Conservation (phyloP, 2,888 invertebrate species). For the Drosophila colorata region DNA sequence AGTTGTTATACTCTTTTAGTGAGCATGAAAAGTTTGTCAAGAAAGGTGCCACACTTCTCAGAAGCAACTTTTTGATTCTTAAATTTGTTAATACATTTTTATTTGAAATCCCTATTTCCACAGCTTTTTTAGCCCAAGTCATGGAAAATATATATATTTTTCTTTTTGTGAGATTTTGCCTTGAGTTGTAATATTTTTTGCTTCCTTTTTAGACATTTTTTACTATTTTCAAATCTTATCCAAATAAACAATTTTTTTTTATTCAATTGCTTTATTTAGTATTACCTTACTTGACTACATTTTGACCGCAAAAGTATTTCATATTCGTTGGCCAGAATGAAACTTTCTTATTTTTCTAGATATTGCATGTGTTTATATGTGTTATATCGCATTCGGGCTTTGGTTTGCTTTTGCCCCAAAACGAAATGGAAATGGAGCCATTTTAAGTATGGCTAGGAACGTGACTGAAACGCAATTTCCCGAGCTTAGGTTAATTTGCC, state of each 20-base stretch:
- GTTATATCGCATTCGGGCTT: slow-evolving; percentile 33
- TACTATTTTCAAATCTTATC: too few relatives aligned
- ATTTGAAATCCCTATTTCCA: not conserved
- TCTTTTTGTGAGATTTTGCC: too few relatives aligned
- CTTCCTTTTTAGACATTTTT: too few relatives aligned
- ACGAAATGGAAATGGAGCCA: slow-evolving; percentile 66
- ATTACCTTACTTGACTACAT: too few relatives aligned
- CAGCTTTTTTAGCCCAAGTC: too few relatives aligned
- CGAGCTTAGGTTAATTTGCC: slow-evolving; percentile 80
- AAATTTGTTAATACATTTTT: not conserved
- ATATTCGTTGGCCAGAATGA: not conserved
- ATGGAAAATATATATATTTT: too few relatives aligned
- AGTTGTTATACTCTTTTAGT: not conserved
- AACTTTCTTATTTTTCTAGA: not conserved
- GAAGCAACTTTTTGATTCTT: too few relatives aligned
- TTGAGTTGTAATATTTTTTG: too few relatives aligned
- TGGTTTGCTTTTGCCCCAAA: slow-evolving; percentile 31
- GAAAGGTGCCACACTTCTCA: not conserved
- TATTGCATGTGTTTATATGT: slow-evolving; percentile 67
- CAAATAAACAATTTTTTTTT: too few relatives aligned
- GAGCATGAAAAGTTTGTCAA: not conserved
- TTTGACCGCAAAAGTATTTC: slow-evolving; percentile 11
- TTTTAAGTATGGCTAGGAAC: slow-evolving; percentile 65
- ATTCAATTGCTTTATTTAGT: too few relatives aligned
- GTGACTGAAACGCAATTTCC: slow-evolving; percentile 76